phyloP scores from a whole-genome alignment of 2,888 invertebrate species.

The Hydroisotoma schaefferi region DNA sequence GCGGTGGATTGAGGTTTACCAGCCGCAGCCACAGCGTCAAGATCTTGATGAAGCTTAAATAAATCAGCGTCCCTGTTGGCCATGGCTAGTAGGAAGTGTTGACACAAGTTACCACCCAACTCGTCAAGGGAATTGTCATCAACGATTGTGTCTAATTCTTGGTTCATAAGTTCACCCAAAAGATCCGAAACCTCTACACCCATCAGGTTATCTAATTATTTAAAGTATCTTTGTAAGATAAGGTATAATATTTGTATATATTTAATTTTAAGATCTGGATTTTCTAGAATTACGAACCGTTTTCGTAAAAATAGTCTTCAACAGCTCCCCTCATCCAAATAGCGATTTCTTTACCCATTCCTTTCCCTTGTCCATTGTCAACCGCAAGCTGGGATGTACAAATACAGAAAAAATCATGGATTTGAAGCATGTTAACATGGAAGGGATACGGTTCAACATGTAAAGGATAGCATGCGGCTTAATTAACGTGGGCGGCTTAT shows the following conservation, averaged over 20 bases:
- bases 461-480: too few species aligned
- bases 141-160: slow-evolving; percentile 35
- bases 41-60: slow-evolving; percentile 8
- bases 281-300: slow-evolving; percentile 25
- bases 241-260: neutral
- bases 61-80: slow-evolving; percentile 19
- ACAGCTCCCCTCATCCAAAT: slow-evolving; percentile 32
- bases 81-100: slow-evolving; percentile 23
- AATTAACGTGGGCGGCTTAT: too few species aligned
- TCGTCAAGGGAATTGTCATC: slow-evolving; percentile 32
- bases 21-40: slow-evolving; percentile 24
- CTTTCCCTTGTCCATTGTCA: slow-evolving; percentile 35
- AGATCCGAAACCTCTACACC: slow-evolving; percentile 35
- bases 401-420: neutral
- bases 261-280: neutral
- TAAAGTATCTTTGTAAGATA: neutral
- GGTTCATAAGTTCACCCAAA: slow-evolving; percentile 29
- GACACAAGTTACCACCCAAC: slow-evolving; percentile 17
- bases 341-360: slow-evolving; percentile 26
- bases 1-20: slow-evolving; percentile 14
- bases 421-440: too few species aligned
- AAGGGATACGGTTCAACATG: too few species aligned
- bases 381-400: slow-evolving; percentile 22
- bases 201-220: slow-evolving; percentile 24
- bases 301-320: slow-evolving; percentile 37